Evolutionary conservation across 2,888 invertebrate species (phyloP).

Genomic region (Rhingia rostrata): DNA sequence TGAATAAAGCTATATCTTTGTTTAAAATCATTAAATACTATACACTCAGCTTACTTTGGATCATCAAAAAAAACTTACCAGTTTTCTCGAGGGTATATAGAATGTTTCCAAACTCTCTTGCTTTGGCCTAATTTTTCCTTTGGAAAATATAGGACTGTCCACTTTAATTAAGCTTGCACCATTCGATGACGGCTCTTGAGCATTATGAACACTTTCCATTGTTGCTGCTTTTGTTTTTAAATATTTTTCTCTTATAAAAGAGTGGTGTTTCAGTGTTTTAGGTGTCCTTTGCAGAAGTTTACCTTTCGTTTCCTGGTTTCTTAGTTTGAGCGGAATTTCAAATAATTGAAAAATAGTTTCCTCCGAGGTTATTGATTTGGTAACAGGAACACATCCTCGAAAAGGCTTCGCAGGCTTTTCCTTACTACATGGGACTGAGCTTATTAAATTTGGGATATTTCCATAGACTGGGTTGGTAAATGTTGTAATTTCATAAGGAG

Average conservation of each 20-base stretch:
- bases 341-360: conserved; percentile 46
- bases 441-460: neutral
- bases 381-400: neutral
- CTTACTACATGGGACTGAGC: conserved; percentile 42
- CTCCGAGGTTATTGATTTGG: conserved; percentile 37
- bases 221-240: conserved; percentile 6
- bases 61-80: conserved; percentile 45
- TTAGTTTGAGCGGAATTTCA: conserved; percentile 20
- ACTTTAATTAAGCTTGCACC: conserved; percentile 42
- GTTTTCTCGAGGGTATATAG: conserved; percentile 54
- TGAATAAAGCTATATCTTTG: no score
- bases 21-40: neutral
- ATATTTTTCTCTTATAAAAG: conserved; percentile 49
- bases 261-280: conserved; percentile 23
- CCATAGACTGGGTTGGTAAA: conserved; percentile 30
- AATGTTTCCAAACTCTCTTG: conserved; percentile 51
- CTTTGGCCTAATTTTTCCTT: conserved; percentile 20
- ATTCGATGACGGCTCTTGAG: conserved; percentile 29
- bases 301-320: conserved; percentile 10
- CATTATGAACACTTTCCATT: conserved; percentile 31
- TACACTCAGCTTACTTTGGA: neutral
- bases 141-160: conserved; percentile 24
- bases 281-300: conserved; percentile 31
- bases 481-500: conserved; percentile 45
- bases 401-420: neutral